Evolutionary conservation across 2,888 invertebrate species (phyloP), one percentile per base, ranked within the genome.

Genomic region (Cerceris rybyensis): DNA sequence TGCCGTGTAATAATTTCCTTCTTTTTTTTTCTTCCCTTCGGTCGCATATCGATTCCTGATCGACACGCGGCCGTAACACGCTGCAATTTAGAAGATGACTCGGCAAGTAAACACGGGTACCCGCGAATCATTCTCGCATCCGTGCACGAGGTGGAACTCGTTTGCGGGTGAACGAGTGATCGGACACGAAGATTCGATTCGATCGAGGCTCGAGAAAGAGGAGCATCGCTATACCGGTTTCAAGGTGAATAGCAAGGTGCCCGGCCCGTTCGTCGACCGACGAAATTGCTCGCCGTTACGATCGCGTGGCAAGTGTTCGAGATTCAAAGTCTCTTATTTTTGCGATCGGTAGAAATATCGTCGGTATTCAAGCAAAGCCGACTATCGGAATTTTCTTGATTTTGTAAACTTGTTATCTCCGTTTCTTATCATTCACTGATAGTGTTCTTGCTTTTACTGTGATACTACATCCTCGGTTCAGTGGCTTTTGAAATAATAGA

Each of bases 241-340:
- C 85, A 86, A 87, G 86, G 83, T 82, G 86, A 87, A 85, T 80
- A 85, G 79, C 85, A 77, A 87, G 83, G 79, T 87, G 82, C 79
- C 57, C 61, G 50, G 39, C 52, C 69, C 49, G 59, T 65, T 74
- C 67, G 63, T 70, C 79, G 68, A 58, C 72, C 68, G 61, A 68
- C 84, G 70, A 84, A 84, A 85, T 85, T 84, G 82, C 85, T 75
- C 70, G 75, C 71, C 64, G 85, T 82, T 82, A 67, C 82, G 75
- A 80, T 77, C 70, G 66, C 57, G 49, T 67, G 73, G 77, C 80
- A 64, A 80, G 58, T 42, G 67, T 17, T 64, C 70, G 14, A 70
- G 65, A 69, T 65, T 50, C 52, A 70, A 78, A 63, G 67, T 61
- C 57, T 67, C 59, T 61, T 70, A 43, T 54, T 17, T 52, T 55